These are phyloP conservation scores for Manis pentadactyla DNA, from an alignment of 2,797 vertebrate species.

Conservation along the genomic window DNA sequence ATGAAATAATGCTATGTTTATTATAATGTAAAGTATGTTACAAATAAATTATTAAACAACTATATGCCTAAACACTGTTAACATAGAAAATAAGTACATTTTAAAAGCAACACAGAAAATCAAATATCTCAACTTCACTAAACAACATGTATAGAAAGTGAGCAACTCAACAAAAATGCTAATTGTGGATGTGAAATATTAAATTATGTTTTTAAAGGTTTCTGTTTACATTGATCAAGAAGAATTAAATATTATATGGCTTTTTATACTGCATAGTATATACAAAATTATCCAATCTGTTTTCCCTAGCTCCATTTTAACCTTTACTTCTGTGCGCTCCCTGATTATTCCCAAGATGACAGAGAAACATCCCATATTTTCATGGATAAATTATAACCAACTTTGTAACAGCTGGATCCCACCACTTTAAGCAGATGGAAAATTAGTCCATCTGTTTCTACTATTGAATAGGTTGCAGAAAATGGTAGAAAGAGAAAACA, in stretches of 20 bases:
- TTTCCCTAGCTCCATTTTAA: constrained; percentile 47
- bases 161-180: constrained; percentile 11
- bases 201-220: not conserved
- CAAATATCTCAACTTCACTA: constrained; percentile 12
- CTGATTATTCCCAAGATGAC: constrained; percentile 19
- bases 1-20: not conserved
- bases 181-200: constrained; percentile 13
- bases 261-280: not conserved
- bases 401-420: constrained; percentile 74
- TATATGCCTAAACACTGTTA: not conserved
- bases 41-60: not conserved
- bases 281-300: constrained; percentile 1
- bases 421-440: constrained; percentile 71
- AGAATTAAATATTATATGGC: not conserved
- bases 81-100: not conserved
- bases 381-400: constrained; percentile 71
- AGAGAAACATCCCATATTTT: not conserved
- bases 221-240: constrained; percentile 4
- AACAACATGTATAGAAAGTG: not conserved
- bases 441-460: constrained; percentile 74
- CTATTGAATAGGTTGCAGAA: constrained; percentile 56
- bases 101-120: constrained; percentile 55
- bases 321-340: constrained; percentile 5
- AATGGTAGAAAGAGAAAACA: constrained; percentile 34
- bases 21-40: not conserved